Conservation (phyloP, 37 sponge, comb jelly and placozoan genomes). For the Oopsacas minuta region DNA sequence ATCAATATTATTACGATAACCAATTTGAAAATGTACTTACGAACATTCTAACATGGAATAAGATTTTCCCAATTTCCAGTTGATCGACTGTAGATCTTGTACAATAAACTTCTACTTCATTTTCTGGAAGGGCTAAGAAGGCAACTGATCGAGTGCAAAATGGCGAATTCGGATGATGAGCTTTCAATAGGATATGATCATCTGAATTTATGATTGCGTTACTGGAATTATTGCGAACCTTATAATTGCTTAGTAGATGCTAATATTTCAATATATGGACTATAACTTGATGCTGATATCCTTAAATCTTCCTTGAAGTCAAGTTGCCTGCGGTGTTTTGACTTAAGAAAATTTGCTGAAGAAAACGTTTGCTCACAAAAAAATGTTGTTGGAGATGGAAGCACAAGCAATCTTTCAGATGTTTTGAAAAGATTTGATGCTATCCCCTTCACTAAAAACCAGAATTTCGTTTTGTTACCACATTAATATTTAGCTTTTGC, state of each 20-base stretch:
- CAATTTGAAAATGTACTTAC: no score
- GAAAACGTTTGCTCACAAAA: conserved; percentile 1
- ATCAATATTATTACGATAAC: no score
- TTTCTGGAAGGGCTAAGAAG: no score
- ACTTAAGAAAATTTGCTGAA: conserved; percentile 10
- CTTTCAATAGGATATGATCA: no score
- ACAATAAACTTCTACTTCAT: no score
- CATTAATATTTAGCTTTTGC: conserved; percentile 6
- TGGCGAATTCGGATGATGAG: no score
- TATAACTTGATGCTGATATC: not conserved
- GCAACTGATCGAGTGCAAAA: no score
- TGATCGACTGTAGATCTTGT: no score
- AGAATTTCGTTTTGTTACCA: not conserved
- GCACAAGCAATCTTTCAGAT: conserved; percentile 10
- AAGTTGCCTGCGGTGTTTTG: conserved; percentile 13
- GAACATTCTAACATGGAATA: no score
- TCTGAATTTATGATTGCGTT: no score
- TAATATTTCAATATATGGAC: not conserved
- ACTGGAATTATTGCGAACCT: not conserved
- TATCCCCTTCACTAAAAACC: not conserved
- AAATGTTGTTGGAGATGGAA: not conserved
- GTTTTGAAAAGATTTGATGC: conserved; percentile 1
- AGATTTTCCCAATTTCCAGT: no score
- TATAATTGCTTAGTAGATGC: not conserved
- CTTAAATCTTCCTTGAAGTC: not conserved